A percentile compares a stretch with the other conserved stretches of the same genome.
These are phyloP conservation scores for Sparidentex hasta DNA, from an alignment of 2,797 vertebrate species.

Conservation along the genomic window DNA sequence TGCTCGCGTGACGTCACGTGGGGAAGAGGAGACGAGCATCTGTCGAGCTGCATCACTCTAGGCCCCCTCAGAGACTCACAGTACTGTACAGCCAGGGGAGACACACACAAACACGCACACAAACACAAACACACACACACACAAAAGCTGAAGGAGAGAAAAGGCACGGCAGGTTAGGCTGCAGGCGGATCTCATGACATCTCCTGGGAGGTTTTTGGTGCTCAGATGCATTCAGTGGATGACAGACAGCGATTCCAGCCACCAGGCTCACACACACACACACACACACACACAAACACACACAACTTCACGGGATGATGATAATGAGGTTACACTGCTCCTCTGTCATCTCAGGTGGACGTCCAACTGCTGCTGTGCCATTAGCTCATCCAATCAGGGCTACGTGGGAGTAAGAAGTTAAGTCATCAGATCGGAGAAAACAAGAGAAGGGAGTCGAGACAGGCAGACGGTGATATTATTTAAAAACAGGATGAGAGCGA, in stretches of 20 bases:
- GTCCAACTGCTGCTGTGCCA: conserved; percentile 47
- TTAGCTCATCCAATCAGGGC: conserved; percentile 62
- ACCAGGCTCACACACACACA: conserved; percentile 25
- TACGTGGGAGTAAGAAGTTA: conserved; percentile 48
- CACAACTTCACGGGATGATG: conserved; percentile 44
- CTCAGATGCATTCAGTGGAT: conserved; percentile 35
- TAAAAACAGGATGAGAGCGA: conserved; percentile 45
- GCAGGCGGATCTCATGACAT: conserved; percentile 38
- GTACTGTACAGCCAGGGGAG: conserved; percentile 33
- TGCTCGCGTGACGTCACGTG: conserved; percentile 51
- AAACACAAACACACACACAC: conserved; percentile 20
- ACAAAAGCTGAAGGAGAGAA: conserved; percentile 28
- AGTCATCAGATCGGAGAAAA: conserved; percentile 57
- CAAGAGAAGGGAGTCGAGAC: conserved; percentile 39
- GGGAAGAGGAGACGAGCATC: conserved; percentile 60
- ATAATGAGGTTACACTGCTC: conserved; percentile 46
- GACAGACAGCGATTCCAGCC: conserved; percentile 35
- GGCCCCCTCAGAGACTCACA: conserved; percentile 34
- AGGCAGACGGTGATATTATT: conserved; percentile 66
- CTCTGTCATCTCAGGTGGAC: conserved; percentile 51
- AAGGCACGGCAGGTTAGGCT: conserved; percentile 41
- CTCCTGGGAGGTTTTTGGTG: conserved; percentile 39
- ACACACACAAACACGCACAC: conserved; percentile 28
- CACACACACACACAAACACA: conserved; percentile 20
- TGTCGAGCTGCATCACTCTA: conserved; percentile 62